Percentiles rank a stretch among this genome's conserved stretches.
These are phyloP conservation scores for Desoria tigrina DNA, from an alignment of 2,888 invertebrate species.

Conservation along the genomic window DNA sequence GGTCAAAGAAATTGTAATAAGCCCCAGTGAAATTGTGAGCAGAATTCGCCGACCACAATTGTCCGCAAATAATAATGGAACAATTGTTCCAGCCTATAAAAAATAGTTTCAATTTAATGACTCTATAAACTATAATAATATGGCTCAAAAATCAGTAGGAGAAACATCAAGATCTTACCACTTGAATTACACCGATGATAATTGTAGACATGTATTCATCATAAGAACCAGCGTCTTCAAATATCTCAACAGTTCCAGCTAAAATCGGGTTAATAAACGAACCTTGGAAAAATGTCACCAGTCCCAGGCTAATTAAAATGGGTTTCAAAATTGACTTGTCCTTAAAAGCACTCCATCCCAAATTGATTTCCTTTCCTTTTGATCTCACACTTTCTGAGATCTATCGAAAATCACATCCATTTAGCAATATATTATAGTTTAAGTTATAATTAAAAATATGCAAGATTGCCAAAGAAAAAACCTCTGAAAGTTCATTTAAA, in stretches of 20 bases:
- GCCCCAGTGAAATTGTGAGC: constrained; percentile 71
- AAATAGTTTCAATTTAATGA: too few relatives aligned
- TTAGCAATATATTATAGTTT: too few relatives aligned
- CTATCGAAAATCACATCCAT: too few relatives aligned
- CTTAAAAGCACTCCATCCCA: constrained; percentile 39
- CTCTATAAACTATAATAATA: neutral
- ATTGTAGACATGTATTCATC: constrained; percentile 63
- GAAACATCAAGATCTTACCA: constrained; percentile 54
- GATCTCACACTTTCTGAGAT: too few relatives aligned
- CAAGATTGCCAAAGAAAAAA: too few relatives aligned
- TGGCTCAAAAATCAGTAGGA: too few relatives aligned
- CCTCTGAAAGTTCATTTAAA: too few relatives aligned
- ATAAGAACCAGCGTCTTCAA: constrained; percentile 63
- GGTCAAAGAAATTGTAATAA: constrained; percentile 70
- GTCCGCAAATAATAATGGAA: constrained; percentile 69
- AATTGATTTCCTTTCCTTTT: too few relatives aligned
- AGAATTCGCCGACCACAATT: constrained; percentile 76
- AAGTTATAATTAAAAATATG: too few relatives aligned
- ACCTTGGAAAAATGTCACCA: constrained; percentile 82
- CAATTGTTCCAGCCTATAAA: constrained; percentile 57
- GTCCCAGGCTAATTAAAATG: constrained; percentile 70
- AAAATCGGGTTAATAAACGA: constrained; percentile 82
- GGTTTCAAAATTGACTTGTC: constrained; percentile 60
- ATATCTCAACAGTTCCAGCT: constrained; percentile 73
- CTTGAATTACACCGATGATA: constrained; percentile 62